These are phyloP conservation scores for Hippolais icterina DNA, from an alignment of 2,113 vertebrate species.

Conservation along the genomic window DNA sequence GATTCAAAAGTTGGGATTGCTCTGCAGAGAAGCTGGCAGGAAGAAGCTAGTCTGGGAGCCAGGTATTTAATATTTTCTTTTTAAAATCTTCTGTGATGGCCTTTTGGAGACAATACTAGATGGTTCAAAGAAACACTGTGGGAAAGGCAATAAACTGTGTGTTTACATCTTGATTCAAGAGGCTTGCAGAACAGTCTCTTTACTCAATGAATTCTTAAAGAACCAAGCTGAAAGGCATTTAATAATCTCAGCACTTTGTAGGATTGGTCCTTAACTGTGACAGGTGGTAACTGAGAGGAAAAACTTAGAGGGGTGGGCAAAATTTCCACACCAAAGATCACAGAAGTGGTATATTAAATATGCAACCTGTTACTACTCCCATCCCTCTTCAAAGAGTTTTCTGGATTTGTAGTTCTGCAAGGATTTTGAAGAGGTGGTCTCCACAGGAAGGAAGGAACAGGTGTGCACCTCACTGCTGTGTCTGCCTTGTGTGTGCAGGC, in stretches of 20 bases:
- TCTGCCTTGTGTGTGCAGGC: not conserved
- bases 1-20: not conserved
- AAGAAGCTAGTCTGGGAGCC: not conserved
- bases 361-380: accelerated
- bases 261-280: not conserved
- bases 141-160: accelerated
- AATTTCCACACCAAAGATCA: not conserved
- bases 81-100: not conserved
- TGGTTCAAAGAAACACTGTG: not conserved
- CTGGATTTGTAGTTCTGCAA: not conserved
- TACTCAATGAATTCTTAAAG: not conserved
- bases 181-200: not conserved
- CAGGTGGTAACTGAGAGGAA: not conserved
- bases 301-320: not conserved
- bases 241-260: not conserved
- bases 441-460: not conserved
- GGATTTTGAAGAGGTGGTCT: not conserved
- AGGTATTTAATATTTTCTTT: not conserved
- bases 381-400: not conserved
- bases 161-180: not conserved
- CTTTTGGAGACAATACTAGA: not conserved
- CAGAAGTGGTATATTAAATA: not conserved
- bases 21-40: not conserved
- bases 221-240: not conserved
- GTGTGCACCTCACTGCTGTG: not conserved